Percentiles rank a stretch among this genome's conserved stretches.
phyloP scores from a whole-genome alignment of 2,113 vertebrate species.

The Oncorhynchus tshawytscha region DNA sequence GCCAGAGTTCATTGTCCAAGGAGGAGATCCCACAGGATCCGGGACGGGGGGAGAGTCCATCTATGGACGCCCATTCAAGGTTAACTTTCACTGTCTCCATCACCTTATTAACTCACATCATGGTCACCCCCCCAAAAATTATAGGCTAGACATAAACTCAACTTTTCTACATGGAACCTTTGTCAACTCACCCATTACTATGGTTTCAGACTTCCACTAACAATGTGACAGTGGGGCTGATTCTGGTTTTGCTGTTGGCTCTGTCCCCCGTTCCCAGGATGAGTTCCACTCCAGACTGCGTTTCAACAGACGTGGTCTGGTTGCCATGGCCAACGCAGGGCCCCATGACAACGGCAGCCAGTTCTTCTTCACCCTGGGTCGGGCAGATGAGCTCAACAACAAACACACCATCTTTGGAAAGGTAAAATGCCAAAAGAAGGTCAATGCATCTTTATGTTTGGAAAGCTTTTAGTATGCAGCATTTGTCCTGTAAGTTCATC shows the following conservation, averaged over 20 bases:
- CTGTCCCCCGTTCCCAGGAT: conserved; percentile 75
- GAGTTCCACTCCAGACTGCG: conserved; percentile 95
- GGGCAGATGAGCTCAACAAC: conserved; percentile 97
- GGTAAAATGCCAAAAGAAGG: conserved; percentile 64
- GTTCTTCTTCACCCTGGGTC: conserved; percentile 92
- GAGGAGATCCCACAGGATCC: conserved; percentile 92
- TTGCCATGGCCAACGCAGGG: conserved; percentile 96
- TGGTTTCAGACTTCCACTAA: not conserved
- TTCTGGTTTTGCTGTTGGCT: conserved; percentile 2
- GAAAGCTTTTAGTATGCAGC: not conserved
- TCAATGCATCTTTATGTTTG: not conserved
- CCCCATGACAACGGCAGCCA: conserved; percentile 97
- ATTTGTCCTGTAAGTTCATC: not conserved
- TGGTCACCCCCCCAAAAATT: not conserved
- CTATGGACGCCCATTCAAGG: conserved; percentile 90
- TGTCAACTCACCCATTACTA: not conserved
- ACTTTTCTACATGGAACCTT: not conserved
- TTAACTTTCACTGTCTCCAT: conserved; percentile 38
- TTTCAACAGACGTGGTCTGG: conserved; percentile 92
- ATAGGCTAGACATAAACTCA: not conserved
- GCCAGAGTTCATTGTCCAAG: conserved; percentile 93
- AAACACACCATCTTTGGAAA: conserved; percentile 98
- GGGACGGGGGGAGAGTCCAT: conserved; percentile 91
- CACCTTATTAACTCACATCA: not conserved
- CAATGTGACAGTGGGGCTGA: not conserved